Conservation (phyloP, 2,113 vertebrate species). For the Budorcas taxicolor region DNA sequence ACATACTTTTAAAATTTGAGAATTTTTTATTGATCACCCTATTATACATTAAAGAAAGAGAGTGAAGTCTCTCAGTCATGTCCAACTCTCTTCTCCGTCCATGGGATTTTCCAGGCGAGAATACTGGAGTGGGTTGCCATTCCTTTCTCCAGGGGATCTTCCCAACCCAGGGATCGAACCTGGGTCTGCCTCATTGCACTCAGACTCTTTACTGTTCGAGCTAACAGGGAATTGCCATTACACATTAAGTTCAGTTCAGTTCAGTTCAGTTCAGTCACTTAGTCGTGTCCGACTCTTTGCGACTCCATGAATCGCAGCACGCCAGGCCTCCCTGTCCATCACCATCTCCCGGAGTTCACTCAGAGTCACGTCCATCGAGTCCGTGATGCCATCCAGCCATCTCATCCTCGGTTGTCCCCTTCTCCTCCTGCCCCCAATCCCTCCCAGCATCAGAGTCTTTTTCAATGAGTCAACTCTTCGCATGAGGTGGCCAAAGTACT, state of each 20-base stretch:
- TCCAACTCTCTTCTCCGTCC: not conserved
- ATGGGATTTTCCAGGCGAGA: not conserved
- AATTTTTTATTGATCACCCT: constrained; percentile 2
- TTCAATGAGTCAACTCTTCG: no score
- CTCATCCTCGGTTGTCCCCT: no score
- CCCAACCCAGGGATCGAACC: not conserved
- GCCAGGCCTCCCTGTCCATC: no score
- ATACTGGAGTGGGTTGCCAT: not conserved
- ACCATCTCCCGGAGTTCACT: no score
- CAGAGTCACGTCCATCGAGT: no score
- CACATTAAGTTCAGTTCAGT: not conserved
- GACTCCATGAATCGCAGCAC: no score
- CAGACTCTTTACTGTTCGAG: not conserved
- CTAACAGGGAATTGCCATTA: not conserved
- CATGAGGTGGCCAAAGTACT: no score
- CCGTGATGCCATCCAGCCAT: no score
- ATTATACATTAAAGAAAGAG: not conserved
- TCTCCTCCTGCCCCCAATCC: no score
- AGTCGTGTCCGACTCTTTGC: no score
- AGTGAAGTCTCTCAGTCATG: not conserved
- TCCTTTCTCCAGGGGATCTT: not conserved
- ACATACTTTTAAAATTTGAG: not conserved
- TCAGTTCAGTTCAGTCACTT: no score
- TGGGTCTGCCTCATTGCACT: not conserved
- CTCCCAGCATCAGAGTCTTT: no score